Base-by-base conservation (phyloP, 2,888 invertebrate genomes). In the Pollenia griseotomentosa region DNA sequence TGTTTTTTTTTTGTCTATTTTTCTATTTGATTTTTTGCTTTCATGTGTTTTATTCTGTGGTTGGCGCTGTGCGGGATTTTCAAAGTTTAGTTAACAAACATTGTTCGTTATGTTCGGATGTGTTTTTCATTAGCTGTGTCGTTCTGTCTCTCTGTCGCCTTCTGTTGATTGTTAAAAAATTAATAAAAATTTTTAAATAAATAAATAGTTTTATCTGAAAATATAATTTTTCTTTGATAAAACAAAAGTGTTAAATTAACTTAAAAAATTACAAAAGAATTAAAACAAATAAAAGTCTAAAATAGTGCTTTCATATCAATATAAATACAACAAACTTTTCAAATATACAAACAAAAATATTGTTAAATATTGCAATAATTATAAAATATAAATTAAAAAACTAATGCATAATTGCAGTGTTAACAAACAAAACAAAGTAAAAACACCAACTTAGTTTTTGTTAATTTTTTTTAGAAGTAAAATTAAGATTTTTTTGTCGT, bases 51-150 rank as follows among this genome's bases (percentile, higher is more conserved):
- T 63, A 63, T 83, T 71, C 7, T 51, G 55, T 55, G 77, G 57
- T 66, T 83, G 78, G 59, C 71, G 44, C 59, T 83, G 57, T 83
- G n/a, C 63, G 71, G 59, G 44, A 66, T 59, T 78, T 59, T 83
- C 11, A 78, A 83, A 73, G 65, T 83, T 83, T 73, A 83, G 83
- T 83, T 71, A 78, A 59, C 65, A 79, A 73, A 57, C 42, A 66
- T 78, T 78, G 71, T 71, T 83, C 73, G 66, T 71, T 66, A 83
- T 73, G 83, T 73, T 83, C 78, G 83, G 83, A 78, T 73, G 83
- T 83, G 23, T 78, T 65, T 78, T 73, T 65, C 19, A n/a, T 77
- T 63, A 77, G 48, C 7, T 78, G 46, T 53, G 19, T 71, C 23
- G 42, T 12, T 23, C 42, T 74, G 57, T 66, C 48, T 66, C 48